These are phyloP conservation scores for Drosophila burlai DNA, from an alignment of 1,140 invertebrate genomes.

Conservation along the genomic window DNA sequence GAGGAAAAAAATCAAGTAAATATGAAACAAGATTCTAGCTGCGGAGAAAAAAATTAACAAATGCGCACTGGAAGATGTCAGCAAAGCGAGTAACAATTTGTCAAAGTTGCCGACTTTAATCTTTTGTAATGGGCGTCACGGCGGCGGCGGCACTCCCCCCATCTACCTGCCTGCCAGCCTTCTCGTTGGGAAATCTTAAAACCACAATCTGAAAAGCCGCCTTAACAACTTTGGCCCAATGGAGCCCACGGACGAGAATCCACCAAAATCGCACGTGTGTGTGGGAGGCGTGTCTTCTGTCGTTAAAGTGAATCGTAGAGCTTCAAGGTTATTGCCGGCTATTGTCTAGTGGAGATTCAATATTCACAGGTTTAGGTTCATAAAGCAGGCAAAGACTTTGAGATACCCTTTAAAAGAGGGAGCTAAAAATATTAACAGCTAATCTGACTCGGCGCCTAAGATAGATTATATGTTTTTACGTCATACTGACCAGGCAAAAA, in stretches of 20 bases:
- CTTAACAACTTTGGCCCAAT: conserved; percentile 56
- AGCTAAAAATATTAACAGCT: neutral
- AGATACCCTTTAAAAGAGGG: neutral
- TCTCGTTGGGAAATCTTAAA: conserved; percentile 48
- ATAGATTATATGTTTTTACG: neutral
- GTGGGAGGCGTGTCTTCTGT: conserved; percentile 24
- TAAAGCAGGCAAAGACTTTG: neutral
- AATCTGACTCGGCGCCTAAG: neutral
- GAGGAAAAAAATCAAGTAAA: conserved; percentile 5
- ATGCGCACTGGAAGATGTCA: conserved; percentile 73
- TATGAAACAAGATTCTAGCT: conserved; percentile 40
- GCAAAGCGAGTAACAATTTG: conserved; percentile 74
- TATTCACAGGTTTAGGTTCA: conserved; percentile 22
- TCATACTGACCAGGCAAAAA: neutral
- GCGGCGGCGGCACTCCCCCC: conserved; percentile 18
- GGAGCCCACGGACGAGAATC: conserved; percentile 37
- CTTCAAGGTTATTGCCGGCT: conserved; percentile 43
- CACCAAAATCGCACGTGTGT: conserved; percentile 50
- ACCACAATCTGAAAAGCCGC: conserved; percentile 58
- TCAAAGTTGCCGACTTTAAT: conserved; percentile 66
- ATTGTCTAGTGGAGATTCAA: conserved; percentile 43
- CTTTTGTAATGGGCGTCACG: conserved; percentile 42
- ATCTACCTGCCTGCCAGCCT: neutral
- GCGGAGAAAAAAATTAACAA: conserved; percentile 56
- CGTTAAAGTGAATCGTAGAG: conserved; percentile 26